Conservation (phyloP, 2,113 vertebrate species). For the Orcinus orca region DNA sequence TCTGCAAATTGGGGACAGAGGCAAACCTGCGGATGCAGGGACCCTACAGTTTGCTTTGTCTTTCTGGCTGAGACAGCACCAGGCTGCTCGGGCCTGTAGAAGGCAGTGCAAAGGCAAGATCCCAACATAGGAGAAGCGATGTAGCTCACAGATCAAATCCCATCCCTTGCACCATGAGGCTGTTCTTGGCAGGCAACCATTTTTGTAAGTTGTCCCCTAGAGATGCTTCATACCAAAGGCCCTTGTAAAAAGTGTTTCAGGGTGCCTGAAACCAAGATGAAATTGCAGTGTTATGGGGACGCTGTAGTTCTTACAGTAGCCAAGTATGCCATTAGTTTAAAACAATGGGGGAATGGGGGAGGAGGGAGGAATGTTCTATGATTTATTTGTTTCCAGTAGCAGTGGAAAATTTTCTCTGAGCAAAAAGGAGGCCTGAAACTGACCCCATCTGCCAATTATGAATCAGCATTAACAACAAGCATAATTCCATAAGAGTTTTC, state of each 20-base stretch:
- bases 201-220: conserved; percentile 79
- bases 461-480: conserved; percentile 80
- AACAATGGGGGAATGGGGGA: conserved; percentile 78
- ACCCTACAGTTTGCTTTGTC: conserved; percentile 62
- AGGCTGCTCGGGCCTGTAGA: not conserved
- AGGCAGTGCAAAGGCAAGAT: conserved; percentile 2
- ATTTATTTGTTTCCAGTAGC: conserved; percentile 84
- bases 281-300: conserved; percentile 83
- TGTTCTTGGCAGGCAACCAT: conserved; percentile 84
- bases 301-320: conserved; percentile 81
- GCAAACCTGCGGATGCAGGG: conserved; percentile 55
- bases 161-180: conserved; percentile 68
- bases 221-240: conserved; percentile 78
- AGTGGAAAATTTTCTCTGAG: conserved; percentile 83
- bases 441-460: conserved; percentile 80
- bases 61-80: conserved; percentile 61
- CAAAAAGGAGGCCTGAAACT: conserved; percentile 78
- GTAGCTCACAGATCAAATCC: not conserved
- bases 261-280: conserved; percentile 81
- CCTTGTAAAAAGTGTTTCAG: conserved; percentile 81
- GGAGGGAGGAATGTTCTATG: conserved; percentile 79
- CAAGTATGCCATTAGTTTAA: conserved; percentile 86
- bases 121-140: not conserved
- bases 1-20: conserved; percentile 69
- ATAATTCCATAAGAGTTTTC: conserved; percentile 77